Percentiles rank a stretch among this genome's conserved stretches.
Conservation (phyloP, 2,797 vertebrate species). For the Adelosebastes latens region DNA sequence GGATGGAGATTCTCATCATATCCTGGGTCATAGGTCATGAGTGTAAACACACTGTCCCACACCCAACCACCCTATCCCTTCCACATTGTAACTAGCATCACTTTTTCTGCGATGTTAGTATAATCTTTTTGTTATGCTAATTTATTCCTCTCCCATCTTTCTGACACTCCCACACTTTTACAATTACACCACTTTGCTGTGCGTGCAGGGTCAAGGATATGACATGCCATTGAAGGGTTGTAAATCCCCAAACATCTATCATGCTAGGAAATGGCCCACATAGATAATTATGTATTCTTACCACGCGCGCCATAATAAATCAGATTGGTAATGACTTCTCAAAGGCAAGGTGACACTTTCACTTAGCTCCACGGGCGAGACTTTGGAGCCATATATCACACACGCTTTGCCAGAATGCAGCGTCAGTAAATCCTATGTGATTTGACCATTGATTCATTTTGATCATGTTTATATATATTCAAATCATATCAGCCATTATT, state of each 20-base stretch:
- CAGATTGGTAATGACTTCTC: constrained; percentile 8
- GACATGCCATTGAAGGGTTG: constrained; percentile 17
- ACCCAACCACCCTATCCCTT: neutral
- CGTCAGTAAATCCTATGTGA: neutral
- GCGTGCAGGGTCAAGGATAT: constrained; percentile 32
- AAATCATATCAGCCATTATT: neutral
- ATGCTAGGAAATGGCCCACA: constrained; percentile 12
- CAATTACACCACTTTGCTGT: constrained; percentile 24
- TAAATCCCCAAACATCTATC: constrained; percentile 36
- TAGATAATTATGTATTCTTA: constrained; percentile 31
- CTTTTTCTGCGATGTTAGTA: neutral
- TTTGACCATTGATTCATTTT: neutral
- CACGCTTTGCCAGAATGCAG: neutral
- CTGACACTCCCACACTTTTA: constrained; percentile 11
- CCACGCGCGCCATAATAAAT: constrained; percentile 26
- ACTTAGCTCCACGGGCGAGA: neutral
- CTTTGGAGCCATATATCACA: neutral
- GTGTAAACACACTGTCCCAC: neutral
- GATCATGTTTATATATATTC: neutral
- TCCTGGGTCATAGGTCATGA: constrained; percentile 94
- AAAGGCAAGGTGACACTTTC: constrained; percentile 23
- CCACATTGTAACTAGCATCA: neutral
- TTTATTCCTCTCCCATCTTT: neutral
- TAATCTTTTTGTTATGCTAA: neutral
- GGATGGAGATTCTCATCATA: constrained; percentile 97